Base-by-base conservation (phyloP, 2,797 vertebrate species). In the Sandelia bainsii region DNA sequence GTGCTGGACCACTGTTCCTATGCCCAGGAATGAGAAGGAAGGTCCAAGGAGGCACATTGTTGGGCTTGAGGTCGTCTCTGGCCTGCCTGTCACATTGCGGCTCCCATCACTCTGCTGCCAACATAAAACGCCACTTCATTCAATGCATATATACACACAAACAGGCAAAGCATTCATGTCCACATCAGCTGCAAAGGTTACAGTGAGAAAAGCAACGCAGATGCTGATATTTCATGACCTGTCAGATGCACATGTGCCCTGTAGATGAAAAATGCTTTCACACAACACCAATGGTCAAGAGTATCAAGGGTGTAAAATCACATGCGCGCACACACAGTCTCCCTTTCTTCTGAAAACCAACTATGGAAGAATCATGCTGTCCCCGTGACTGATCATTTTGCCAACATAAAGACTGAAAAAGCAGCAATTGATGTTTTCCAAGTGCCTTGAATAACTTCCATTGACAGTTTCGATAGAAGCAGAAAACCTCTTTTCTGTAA, bases 401-500 rank as follows among this genome's bases (percentile, higher is more conserved):
- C 85, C 85, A 90, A 86, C 63, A 82, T 69, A 68, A 86, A 85
- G 81, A 80, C 70, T n/a, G 20, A 81, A 87, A 79, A 46, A 77
- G 63, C 67, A 63, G 59, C 67, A 79, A 80, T 42, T 77, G 64
- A 84, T 83, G 78, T 87, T 87, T 90, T 87, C 77, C 77, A 79
- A 89, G 71, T 58, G 70, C 69, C 78, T 90, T 87, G 79, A 87
- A 89, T 87, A 81, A 84, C 77, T 80, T 90, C 75, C 76, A 88
- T 66, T 87, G 89, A 88, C 87, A 83, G 73, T 76, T 86, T 84
- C 9, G 71, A 86, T 78, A 63, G 72, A 87, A 75, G 74, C 67
- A 57, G 84, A 90, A 91, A 91, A 84, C 75, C 71, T 88, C 60
- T 78, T 73, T 71, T 86, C 72, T 84, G 80, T 87, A 84, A 89